These are phyloP conservation scores for Tragopan temminckii DNA, from an alignment of 2,797 vertebrate species.

Conservation along the genomic window DNA sequence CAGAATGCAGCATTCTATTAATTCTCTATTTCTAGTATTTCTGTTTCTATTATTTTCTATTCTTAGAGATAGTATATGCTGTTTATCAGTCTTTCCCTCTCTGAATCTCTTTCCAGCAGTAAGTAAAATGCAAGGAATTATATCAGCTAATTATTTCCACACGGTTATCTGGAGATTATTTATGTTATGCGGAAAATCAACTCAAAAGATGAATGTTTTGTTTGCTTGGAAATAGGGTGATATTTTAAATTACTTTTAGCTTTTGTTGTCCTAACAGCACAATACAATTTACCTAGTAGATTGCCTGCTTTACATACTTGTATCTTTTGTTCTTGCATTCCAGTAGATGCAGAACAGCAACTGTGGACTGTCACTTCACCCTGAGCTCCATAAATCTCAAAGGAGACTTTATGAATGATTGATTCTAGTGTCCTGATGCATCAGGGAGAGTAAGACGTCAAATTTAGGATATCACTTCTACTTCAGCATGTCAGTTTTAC, in stretches of 20 bases:
- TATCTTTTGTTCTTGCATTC: not conserved
- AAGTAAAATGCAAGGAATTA: not conserved
- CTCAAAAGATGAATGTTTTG: not conserved
- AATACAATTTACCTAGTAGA: not conserved
- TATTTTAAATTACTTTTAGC: not conserved
- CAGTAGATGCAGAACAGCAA: not conserved
- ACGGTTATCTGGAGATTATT: not conserved
- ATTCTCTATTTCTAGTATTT: too few relatives aligned
- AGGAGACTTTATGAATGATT: constrained; percentile 53
- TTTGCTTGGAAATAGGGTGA: not conserved
- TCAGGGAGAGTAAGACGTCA: constrained; percentile 35
- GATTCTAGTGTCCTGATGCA: not conserved
- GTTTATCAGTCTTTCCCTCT: not conserved
- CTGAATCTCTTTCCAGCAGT: not conserved
- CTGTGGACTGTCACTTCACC: not conserved
- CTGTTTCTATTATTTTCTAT: too few relatives aligned
- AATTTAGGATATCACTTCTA: constrained; percentile 41
- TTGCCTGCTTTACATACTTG: not conserved
- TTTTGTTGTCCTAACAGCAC: not conserved
- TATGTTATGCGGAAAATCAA: not conserved
- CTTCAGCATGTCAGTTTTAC: constrained; percentile 45
- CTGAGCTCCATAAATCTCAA: constrained; percentile 2
- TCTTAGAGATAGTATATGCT: not conserved
- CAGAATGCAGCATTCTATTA: not conserved
- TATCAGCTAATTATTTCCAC: not conserved